These are phyloP conservation scores for Bruchidius siliquastri DNA, from an alignment of 2,888 invertebrate genomes.

Conservation along the genomic window DNA sequence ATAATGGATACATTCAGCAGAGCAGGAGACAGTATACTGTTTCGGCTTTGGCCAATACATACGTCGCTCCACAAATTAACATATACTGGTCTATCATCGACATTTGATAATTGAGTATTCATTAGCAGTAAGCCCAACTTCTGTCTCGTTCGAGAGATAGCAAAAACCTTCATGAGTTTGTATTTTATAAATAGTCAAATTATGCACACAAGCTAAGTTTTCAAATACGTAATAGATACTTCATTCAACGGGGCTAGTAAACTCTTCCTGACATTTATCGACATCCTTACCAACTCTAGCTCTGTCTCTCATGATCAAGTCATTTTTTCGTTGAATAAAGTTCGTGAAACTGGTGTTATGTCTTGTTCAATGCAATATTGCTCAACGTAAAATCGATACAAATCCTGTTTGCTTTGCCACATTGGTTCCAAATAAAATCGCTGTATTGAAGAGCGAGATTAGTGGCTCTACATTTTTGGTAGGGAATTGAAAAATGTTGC, in stretches of 20 bases:
- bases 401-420: slow-evolving; percentile 8
- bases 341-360: not conserved
- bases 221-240: slow-evolving; percentile 1
- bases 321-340: slow-evolving; percentile 3
- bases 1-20: slow-evolving; percentile 12
- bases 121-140: slow-evolving; percentile 1
- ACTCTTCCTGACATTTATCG: not conserved
- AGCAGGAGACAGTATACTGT: slow-evolving; percentile 12
- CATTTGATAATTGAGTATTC: not conserved
- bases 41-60: slow-evolving; percentile 15
- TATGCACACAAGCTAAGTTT: slow-evolving; percentile 5
- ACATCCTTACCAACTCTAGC: slow-evolving; percentile 2
- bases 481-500: slow-evolving; percentile 2
- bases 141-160: slow-evolving; percentile 6
- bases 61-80: slow-evolving; percentile 8
- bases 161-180: slow-evolving; percentile 1
- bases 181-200: slow-evolving; percentile 6
- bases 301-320: not conserved
- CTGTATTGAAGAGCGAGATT: slow-evolving; percentile 1
- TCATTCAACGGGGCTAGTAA: slow-evolving; percentile 1
- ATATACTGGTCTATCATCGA: not conserved
- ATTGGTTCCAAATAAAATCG: slow-evolving; percentile 5
- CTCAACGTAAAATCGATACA: slow-evolving; percentile 4
- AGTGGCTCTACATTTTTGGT: slow-evolving; percentile 1
- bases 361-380: slow-evolving; percentile 4